Conservation (phyloP, 1,140 invertebrate genomes). For the Ceratina japonica region DNA sequence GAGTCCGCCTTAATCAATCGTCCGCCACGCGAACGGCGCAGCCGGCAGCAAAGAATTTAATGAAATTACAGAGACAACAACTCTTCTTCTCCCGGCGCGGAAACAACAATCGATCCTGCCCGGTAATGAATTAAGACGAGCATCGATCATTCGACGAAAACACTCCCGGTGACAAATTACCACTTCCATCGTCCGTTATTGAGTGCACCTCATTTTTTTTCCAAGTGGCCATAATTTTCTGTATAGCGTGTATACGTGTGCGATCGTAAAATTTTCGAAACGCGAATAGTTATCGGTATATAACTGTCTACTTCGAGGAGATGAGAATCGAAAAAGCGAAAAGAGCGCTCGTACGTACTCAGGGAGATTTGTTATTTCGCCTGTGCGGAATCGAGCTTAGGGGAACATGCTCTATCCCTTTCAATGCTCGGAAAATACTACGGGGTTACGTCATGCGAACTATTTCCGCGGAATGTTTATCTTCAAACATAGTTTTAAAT, state of each 20-base stretch:
- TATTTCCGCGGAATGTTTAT: slow-evolving; percentile 4
- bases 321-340: not conserved
- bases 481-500: slow-evolving; percentile 22
- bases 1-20: slow-evolving; percentile 40
- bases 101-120: not conserved
- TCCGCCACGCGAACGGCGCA: not conserved
- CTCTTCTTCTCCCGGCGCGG: slow-evolving; percentile 13
- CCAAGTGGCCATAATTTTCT: too few species aligned
- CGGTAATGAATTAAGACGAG: slow-evolving; percentile 44
- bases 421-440: not conserved
- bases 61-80: slow-evolving; percentile 40
- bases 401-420: not conserved
- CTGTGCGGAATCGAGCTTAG: not conserved
- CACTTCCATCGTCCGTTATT: not conserved
- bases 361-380: not conserved
- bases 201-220: not conserved
- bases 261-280: too few species aligned
- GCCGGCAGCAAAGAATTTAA: slow-evolving; percentile 27
- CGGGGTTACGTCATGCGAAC: not conserved
- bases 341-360: not conserved
- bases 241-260: too few species aligned
- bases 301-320: too few species aligned
- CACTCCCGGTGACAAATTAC: not conserved
- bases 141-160: slow-evolving; percentile 44
- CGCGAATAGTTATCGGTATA: too few species aligned